Conservation (phyloP, 2,113 vertebrate genomes). For the Hippoglossus stenolepis region DNA sequence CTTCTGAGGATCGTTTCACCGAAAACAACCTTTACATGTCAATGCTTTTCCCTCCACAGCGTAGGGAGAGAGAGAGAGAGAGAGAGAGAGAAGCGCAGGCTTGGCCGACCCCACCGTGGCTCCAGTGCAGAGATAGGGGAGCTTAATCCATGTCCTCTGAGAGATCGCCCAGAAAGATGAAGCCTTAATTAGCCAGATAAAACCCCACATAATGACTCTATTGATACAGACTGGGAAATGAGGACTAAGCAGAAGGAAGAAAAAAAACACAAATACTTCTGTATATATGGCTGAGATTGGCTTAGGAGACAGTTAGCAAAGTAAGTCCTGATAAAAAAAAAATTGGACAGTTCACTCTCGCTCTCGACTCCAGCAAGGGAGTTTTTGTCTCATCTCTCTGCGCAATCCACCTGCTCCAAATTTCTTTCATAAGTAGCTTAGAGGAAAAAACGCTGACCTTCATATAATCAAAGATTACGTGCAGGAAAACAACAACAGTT, state of each 20-base stretch:
- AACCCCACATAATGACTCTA: slow-evolving; percentile 73
- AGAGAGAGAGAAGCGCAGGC: slow-evolving; percentile 12
- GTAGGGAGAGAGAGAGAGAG: background rate
- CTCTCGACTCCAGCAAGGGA: slow-evolving; percentile 30
- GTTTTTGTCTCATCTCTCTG: slow-evolving; percentile 54
- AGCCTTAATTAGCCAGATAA: slow-evolving; percentile 84
- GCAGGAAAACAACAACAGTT: slow-evolving; percentile 78
- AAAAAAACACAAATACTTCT: slow-evolving; percentile 40
- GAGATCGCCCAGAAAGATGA: slow-evolving; percentile 79
- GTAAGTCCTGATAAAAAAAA: background rate
- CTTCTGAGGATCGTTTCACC: slow-evolving; percentile 4
- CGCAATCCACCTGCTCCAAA: slow-evolving; percentile 75
- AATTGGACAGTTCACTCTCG: slow-evolving; percentile 15
- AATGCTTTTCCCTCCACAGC: slow-evolving; percentile 1
- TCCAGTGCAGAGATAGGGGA: slow-evolving; percentile 65
- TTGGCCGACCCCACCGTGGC: slow-evolving; percentile 50
- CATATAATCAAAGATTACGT: slow-evolving; percentile 80
- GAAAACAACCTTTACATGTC: background rate
- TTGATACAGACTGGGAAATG: slow-evolving; percentile 75
- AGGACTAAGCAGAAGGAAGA: slow-evolving; percentile 53
- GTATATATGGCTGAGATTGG: slow-evolving; percentile 29
- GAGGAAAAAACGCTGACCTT: slow-evolving; percentile 76
- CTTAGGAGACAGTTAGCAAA: slow-evolving; percentile 24
- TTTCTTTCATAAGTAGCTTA: slow-evolving; percentile 78
- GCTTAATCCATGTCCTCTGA: slow-evolving; percentile 79